phyloP scores from a whole-genome alignment of 1,140 invertebrate genomes.

The Papilio machaon region DNA sequence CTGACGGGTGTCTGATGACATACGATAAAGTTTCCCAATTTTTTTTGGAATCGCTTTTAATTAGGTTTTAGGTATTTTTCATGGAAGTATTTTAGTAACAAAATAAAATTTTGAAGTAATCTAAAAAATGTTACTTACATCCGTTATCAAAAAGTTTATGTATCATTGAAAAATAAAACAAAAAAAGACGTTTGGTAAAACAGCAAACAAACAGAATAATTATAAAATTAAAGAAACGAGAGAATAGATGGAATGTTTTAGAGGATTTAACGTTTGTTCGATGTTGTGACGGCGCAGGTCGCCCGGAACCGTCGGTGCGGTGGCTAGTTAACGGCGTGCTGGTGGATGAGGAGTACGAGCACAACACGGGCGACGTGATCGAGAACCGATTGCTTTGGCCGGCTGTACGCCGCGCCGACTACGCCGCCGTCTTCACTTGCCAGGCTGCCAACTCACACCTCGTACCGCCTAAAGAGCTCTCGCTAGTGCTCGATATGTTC shows the following conservation, averaged over 20 bases:
- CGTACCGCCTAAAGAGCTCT: conserved; percentile 88
- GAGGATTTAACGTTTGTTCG: too few relatives aligned
- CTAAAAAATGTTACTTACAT: background rate
- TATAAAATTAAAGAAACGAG: too few relatives aligned
- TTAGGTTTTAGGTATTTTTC: conserved; percentile 7
- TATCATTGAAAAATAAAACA: too few relatives aligned
- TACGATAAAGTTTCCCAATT: background rate
- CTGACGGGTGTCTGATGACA: conserved; percentile 16
- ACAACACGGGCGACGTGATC: conserved; percentile 91
- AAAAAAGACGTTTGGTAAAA: too few relatives aligned
- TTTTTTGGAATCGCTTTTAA: conserved; percentile 12
- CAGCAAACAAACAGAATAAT: too few relatives aligned
- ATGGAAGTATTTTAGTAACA: background rate
- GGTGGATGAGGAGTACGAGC: conserved; percentile 91
- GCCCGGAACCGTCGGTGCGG: conserved; percentile 85
- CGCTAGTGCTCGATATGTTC: conserved; percentile 90
- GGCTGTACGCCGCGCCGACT: conserved; percentile 88
- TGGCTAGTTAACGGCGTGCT: conserved; percentile 89
- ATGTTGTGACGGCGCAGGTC: conserved; percentile 72
- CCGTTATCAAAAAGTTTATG: too few relatives aligned
- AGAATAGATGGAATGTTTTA: too few relatives aligned
- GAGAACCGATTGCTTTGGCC: conserved; percentile 91
- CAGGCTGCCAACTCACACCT: conserved; percentile 92
- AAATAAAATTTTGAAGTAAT: background rate
- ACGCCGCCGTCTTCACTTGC: conserved; percentile 92